These are phyloP conservation scores for Rhipidura dahli DNA, from an alignment of 2,113 vertebrate species.

Conservation along the genomic window DNA sequence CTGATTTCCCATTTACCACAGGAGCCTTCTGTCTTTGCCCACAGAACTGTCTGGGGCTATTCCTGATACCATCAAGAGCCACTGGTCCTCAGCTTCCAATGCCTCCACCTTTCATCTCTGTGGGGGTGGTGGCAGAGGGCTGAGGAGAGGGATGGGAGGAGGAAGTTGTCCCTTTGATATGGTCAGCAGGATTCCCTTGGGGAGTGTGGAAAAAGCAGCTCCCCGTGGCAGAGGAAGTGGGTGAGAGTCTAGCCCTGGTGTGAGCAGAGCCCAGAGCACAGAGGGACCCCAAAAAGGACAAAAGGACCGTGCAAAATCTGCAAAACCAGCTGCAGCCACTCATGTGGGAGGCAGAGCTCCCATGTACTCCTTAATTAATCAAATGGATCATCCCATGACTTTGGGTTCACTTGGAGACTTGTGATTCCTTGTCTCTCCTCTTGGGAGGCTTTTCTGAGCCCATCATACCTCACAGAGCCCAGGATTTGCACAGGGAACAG, in stretches of 20 bases:
- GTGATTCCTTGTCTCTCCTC: neutral
- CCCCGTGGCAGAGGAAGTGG: neutral
- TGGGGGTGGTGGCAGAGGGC: neutral
- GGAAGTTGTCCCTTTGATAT: neutral
- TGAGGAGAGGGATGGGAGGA: neutral
- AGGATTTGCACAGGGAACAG: rapidly evolving
- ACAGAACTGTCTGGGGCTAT: neutral
- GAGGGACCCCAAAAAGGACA: neutral
- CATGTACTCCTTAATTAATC: neutral
- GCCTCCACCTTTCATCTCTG: neutral
- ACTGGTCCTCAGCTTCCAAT: rapidly evolving
- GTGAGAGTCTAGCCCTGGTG: neutral
- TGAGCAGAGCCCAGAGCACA: neutral
- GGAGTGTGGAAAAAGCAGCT: neutral
- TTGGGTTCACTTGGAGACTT: neutral
- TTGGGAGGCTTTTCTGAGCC: neutral
- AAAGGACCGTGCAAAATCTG: neutral
- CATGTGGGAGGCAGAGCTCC: neutral
- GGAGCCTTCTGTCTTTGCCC: neutral
- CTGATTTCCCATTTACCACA: neutral
- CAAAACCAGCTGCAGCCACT: neutral
- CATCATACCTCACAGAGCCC: no score
- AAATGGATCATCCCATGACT: neutral
- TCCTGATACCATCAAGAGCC: neutral
- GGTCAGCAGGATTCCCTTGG: neutral